Evolutionary conservation across 2,797 vertebrate species (phyloP).

Genomic region (Ateles fusciceps): DNA sequence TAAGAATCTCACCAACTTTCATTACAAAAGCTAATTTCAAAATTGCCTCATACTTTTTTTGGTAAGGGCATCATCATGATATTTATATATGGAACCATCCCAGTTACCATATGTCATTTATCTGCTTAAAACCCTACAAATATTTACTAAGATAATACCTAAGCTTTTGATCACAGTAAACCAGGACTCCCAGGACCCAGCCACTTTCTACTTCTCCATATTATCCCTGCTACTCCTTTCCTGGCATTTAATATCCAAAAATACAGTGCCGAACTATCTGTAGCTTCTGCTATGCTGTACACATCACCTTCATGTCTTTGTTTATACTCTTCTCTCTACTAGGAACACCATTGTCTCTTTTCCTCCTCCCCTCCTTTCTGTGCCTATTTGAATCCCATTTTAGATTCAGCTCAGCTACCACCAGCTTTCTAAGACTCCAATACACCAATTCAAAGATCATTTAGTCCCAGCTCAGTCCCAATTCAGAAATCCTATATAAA

Average conservation of each 20-base stretch:
- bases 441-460: neutral
- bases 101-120: neutral
- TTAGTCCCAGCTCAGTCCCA: neutral
- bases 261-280: neutral
- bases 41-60: slow-evolving; percentile 21
- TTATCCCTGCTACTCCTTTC: neutral
- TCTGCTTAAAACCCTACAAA: neutral
- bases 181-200: neutral
- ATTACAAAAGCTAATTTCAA: slow-evolving; percentile 34
- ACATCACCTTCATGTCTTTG: neutral
- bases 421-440: neutral
- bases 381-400: neutral
- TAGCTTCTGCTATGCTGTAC: neutral
- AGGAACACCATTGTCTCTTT: neutral
- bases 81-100: neutral
- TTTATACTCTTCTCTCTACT: neutral
- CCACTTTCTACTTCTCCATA: neutral
- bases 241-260: neutral
- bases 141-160: neutral
- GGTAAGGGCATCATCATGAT: neutral
- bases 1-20: slow-evolving; percentile 36
- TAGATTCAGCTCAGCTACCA: neutral
- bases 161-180: neutral
- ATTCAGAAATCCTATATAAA: neutral
- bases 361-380: neutral